Percentiles rank a stretch among this genome's conserved stretches.
Evolutionary conservation across 2,797 vertebrate species (phyloP).

Genomic region (Saxicola maurus): DNA sequence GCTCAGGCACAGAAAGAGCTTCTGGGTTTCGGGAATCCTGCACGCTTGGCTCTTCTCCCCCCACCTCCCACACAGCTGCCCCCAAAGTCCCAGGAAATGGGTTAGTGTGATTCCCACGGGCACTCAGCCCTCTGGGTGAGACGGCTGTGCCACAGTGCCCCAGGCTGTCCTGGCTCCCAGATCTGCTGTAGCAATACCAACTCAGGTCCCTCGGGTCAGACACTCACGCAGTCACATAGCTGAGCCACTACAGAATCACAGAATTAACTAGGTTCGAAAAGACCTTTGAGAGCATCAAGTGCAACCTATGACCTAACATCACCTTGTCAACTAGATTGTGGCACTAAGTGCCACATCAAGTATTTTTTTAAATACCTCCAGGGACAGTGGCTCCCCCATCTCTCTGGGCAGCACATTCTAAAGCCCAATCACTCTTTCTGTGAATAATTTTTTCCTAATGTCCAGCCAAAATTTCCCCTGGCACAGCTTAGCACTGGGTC

Average conservation of each 20-base stretch:
- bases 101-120: background rate
- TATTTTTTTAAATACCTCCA: background rate
- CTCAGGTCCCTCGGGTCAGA: accelerated
- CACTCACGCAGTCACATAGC: background rate
- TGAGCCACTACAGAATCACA: background rate
- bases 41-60: accelerated
- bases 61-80: background rate
- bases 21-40: background rate
- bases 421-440: background rate
- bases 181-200: accelerated
- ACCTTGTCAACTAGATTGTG: background rate
- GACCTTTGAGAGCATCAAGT: background rate
- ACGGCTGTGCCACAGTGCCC: background rate
- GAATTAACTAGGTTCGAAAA: background rate
- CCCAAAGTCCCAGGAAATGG: accelerated
- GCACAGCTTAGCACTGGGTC: background rate
- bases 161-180: background rate
- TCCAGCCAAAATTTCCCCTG: background rate
- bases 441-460: background rate
- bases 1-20: accelerated
- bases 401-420: background rate
- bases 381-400: background rate
- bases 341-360: background rate
- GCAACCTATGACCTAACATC: background rate
- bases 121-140: background rate